phyloP scores from a whole-genome alignment of 2,113 vertebrate genomes.

The Potamarius usumacintae region DNA sequence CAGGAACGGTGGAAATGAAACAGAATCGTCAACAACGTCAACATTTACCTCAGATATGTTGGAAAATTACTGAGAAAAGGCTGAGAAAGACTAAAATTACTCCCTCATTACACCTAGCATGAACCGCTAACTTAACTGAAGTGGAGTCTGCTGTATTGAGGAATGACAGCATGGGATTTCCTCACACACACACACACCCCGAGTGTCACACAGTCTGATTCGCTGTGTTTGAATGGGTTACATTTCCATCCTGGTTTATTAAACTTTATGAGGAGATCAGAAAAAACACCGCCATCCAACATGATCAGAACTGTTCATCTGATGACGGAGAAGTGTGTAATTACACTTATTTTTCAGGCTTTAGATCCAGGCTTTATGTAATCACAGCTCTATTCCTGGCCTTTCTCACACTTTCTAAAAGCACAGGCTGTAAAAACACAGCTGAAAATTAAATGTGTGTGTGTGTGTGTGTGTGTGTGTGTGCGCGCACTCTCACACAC shows the following conservation, averaged over 20 bases:
- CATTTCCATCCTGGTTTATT: neutral
- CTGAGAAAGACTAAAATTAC: neutral
- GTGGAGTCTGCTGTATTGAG: neutral
- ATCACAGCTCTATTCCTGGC: slow-evolving; percentile 5
- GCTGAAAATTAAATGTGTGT: slow-evolving; percentile 5
- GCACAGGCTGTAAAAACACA: neutral
- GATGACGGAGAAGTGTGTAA: neutral
- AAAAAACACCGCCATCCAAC: neutral
- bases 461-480: neutral
- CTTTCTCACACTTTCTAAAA: slow-evolving; percentile 2
- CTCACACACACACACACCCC: neutral
- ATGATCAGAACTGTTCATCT: neutral
- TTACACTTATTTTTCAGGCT: neutral
- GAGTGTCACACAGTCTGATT: neutral
- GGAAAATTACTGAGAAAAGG: neutral
- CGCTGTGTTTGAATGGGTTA: neutral
- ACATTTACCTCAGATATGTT: slow-evolving; percentile 2
- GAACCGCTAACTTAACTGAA: neutral
- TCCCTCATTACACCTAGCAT: neutral
- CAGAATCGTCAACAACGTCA: neutral
- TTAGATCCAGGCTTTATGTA: neutral
- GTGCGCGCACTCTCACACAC: neutral
- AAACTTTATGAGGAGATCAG: neutral
- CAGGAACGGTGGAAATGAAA: neutral
- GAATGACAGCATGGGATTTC: neutral